A percentile compares a stretch with the other conserved stretches of the same genome.
Evolutionary conservation across 2,113 vertebrate genomes (phyloP).

Genomic region (Cyrtonyx montezumae): DNA sequence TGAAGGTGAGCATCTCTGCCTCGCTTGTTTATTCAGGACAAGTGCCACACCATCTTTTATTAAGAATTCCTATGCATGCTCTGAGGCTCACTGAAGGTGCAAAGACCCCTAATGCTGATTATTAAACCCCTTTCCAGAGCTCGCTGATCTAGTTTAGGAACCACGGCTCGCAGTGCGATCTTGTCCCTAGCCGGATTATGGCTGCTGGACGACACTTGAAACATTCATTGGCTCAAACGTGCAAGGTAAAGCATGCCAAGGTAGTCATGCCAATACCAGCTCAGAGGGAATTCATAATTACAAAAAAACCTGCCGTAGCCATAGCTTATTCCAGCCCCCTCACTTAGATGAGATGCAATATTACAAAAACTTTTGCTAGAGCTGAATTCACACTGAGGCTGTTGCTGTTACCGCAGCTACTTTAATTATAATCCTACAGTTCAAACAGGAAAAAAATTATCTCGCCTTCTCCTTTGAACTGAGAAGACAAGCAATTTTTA

Average conservation of each 20-base stretch:
- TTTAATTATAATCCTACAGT: neutral
- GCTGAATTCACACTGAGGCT: neutral
- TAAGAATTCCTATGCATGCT: neutral
- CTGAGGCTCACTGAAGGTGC: neutral
- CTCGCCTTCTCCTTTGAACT: neutral
- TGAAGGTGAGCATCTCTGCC: neutral
- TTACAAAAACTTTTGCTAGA: neutral
- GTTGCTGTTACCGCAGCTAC: neutral
- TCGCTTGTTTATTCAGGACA: neutral
- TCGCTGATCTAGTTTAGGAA: neutral
- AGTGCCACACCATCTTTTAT: neutral
- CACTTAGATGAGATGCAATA: neutral
- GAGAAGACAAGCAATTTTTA: slow-evolving; percentile 31
- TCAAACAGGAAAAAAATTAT: neutral
- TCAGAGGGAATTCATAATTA: neutral
- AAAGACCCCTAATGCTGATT: neutral
- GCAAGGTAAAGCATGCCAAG: neutral
- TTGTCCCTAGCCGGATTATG: neutral
- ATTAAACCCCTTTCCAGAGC: neutral
- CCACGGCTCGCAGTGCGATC: neutral
- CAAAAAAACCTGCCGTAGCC: neutral
- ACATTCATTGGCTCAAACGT: neutral
- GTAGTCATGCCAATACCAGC: neutral
- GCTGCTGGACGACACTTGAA: neutral
- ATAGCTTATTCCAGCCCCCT: neutral